Conservation (phyloP, 1,140 invertebrate genomes). For the Luehdorfia chinensis region DNA sequence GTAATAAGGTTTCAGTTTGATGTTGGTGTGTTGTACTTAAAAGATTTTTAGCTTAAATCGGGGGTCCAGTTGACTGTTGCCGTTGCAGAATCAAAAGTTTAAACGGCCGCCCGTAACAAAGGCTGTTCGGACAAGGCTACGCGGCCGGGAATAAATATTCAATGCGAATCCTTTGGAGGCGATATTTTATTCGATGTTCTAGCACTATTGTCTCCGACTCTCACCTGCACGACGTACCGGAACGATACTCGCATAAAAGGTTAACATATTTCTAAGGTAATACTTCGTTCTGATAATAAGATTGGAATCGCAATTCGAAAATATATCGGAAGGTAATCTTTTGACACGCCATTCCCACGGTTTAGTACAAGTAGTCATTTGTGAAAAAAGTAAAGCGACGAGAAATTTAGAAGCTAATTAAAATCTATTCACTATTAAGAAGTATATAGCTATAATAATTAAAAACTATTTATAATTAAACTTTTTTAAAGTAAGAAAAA, state of each 20-base stretch:
- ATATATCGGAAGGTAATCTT: background rate
- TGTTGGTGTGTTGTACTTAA: slow-evolving; percentile 33
- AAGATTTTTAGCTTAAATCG: slow-evolving; percentile 32
- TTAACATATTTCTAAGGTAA: slow-evolving; percentile 13
- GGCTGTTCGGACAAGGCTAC: slow-evolving; percentile 59
- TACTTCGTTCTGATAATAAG: background rate
- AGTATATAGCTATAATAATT: slow-evolving; percentile 1
- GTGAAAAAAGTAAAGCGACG: too few species aligned
- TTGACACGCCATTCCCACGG: too few species aligned
- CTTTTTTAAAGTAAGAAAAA: slow-evolving; percentile 7
- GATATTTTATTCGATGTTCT: slow-evolving; percentile 71
- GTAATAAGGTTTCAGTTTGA: slow-evolving; percentile 30
- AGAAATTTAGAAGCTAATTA: background rate
- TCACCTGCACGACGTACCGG: slow-evolving; percentile 63
- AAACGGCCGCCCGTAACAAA: slow-evolving; percentile 75
- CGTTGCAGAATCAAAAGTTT: slow-evolving; percentile 77
- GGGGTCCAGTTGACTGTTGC: slow-evolving; percentile 73
- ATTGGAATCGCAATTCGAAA: background rate
- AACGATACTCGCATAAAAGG: slow-evolving; percentile 29
- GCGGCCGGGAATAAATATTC: slow-evolving; percentile 70
- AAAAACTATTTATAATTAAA: slow-evolving; percentile 20
- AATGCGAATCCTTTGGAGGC: slow-evolving; percentile 73
- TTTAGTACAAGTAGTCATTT: too few species aligned
- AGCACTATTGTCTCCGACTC: slow-evolving; percentile 51
- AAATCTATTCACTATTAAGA: slow-evolving; percentile 20